Base-by-base conservation (phyloP, 2,888 invertebrate species). In the Tholera decimalis region DNA sequence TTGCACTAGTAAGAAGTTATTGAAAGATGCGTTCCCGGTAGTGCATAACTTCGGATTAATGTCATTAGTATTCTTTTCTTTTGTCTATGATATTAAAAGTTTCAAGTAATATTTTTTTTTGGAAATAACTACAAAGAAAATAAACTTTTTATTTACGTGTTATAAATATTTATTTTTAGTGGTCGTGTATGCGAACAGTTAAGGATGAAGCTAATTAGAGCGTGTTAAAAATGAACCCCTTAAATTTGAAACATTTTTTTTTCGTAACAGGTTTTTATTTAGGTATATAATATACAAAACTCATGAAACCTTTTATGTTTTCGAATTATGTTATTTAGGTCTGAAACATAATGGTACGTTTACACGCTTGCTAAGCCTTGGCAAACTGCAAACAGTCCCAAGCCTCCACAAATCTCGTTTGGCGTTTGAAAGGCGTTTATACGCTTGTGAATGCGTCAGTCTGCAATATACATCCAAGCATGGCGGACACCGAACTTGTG, bases 381-480 rank as follows among this genome's bases (percentile, higher is more conserved):
- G 60, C 55, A 66, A 66, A 54, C 54, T 35, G 35, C 60, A 55
- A 55, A 49, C 55, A 62, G 63, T 35, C 56, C 55, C 62, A 56
- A 63, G 56, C 56, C 33, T 70, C 57, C 59, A 64, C 57, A 70
- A 70, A 70, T 70, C 61, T 65, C 65, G 70, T 47, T 72, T 63
- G 67, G 72, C 67, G 30, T 72, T 68, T 67, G 67, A 30, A 59
- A 65, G 59, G 30, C 65, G 62, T 64, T 64, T 70, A 65, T 15
- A 70, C 62, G 59, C 67, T 73, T 70, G 70, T 60, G 64, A 67
- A 73, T 57, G 59, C 67, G 68, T 73, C 59, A 77, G 70, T 70
- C 24, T 71, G 67, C 71, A 30, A 71, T 22, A 39, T 75, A 69
- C 64, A 72, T 66, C 75, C 70, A 77, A 77, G 62, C 73, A 73